Percentiles rank a stretch among this genome's conserved stretches.
Conservation (phyloP, 2,113 vertebrate species). For the Hemicordylus capensis region DNA sequence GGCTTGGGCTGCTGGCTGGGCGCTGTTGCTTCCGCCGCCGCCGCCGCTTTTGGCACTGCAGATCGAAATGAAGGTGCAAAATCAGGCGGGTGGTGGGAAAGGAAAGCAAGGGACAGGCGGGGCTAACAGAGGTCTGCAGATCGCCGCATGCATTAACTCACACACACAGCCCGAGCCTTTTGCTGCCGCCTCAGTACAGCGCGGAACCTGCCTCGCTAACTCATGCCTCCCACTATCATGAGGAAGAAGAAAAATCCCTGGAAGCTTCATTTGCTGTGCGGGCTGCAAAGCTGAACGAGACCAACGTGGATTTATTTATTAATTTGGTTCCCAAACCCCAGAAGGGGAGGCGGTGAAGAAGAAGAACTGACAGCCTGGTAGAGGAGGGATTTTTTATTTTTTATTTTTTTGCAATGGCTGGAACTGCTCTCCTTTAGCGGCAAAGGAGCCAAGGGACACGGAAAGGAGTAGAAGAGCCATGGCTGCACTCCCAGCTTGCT, state of each 20-base stretch:
- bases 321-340: background rate
- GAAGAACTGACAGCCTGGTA: background rate
- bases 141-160: slow-evolving; percentile 53
- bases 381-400: background rate
- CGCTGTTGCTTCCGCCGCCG: slow-evolving; percentile 32
- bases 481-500: background rate
- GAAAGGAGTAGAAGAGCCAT: slow-evolving; percentile 18
- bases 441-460: background rate
- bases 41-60: slow-evolving; percentile 61
- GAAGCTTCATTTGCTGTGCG: background rate
- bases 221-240: background rate
- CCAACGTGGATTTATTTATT: background rate
- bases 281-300: slow-evolving; percentile 38
- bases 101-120: slow-evolving; percentile 58
- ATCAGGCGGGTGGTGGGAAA: background rate
- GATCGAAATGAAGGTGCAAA: slow-evolving; percentile 58
- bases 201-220: background rate
- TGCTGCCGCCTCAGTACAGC: background rate
- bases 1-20: slow-evolving; percentile 38
- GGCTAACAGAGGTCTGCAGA: slow-evolving; percentile 64
- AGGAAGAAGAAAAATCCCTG: background rate
- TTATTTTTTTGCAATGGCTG: background rate
- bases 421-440: slow-evolving; percentile 12
- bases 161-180: background rate
- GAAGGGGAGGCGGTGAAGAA: background rate